Evolutionary conservation across 2,888 invertebrate genomes (phyloP), one percentile per base, ranked within the genome.

Genomic region (Drosophila colorata): DNA sequence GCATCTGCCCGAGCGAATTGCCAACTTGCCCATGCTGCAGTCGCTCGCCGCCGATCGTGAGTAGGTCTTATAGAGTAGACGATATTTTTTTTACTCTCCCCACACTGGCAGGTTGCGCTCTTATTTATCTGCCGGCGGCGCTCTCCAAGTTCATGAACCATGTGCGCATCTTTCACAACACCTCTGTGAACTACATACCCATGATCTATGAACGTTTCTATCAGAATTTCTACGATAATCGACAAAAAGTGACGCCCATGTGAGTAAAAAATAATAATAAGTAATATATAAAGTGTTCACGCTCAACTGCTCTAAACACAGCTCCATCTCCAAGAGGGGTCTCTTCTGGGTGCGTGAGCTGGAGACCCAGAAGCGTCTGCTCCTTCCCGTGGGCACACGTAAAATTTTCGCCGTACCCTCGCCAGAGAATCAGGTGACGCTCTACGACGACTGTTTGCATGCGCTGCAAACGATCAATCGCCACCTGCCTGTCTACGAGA

Each of bases 121-220:
- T 92, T 44, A 53, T 91, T 13, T 92, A 92, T 72, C 73, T 92
- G 33, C 92, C 92, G 43, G 90, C 90, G 43, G 89, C 92, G 2
- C 83, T 92, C 65, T 89, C 92, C 20, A 90, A 90, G 73, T 91
- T 91, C 43, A 74, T 92, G 38, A 90, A 89, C 67, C 89, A 91
- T 63, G 87, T 92, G 57, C 89, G 92, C 61, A 90, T 92, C 65
- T 92, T 92, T 71, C 91, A 92, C 74, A 92, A 92, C 75, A 84
- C 90, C 37, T 78, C 87, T 43, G 85, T 92, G 37, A 91, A 91
- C 31, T 92, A 92, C 73, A 90, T 92, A 73, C 92, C 92, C 35
- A 90, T 92, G 80, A 74, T 90, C 25, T 92, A 92, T 63, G 91
- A 92, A 63, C 88, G 88, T 20, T 91, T 91, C 80, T 91, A 91